Base-by-base conservation (phyloP, 2,797 vertebrate species). In the Scarus forsteni region DNA sequence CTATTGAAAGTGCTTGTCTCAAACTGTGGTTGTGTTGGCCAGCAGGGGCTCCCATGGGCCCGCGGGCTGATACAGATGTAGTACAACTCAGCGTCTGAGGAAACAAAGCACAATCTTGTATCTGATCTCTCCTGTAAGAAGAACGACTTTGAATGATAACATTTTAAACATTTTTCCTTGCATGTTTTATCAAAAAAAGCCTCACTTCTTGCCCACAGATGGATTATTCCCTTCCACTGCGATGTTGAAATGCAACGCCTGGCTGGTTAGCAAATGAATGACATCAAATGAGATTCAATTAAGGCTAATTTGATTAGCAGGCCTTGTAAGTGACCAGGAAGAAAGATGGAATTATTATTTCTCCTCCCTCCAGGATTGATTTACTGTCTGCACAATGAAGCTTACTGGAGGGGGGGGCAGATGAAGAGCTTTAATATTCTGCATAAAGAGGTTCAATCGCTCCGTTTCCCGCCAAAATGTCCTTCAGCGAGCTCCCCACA, bases 1-100 rank as follows among this genome's bases (percentile, higher is more conserved):
- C 79, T 77, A 75, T 81, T 71, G 79, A 83, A 76, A 89, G 38
- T 80, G 72, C 86, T 83, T 59, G 72, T 85, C 81, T 85, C 68
- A 72, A 86, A 70, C 85, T 65, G 78, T 42, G 66, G 75, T 74
- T 76, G 58, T 56, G 75, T 77, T 79, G 80, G 81, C 84, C 84
- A 81, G 82, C 81, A 82, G 89, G 80, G 81, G 88, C 79, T 84
- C 89, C 79, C 69, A 63, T 59, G 83, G 90, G 87, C 77, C 84
- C 27, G 45, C 39, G 12, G 82, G 70, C 80, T 45, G 70, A 79
- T 75, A 75, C 71, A 79, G 79, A 83, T 73, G 87, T 88, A 81
- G 59, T 66, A 59, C 79, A 72, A 68, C 59, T 46, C 66, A 68
- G 73, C 15, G 35, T 87, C 63, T 42, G 52, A 66, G 70, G 76